Conservation (phyloP, 1,140 invertebrate species). For the Brachionus calyciflorus region DNA sequence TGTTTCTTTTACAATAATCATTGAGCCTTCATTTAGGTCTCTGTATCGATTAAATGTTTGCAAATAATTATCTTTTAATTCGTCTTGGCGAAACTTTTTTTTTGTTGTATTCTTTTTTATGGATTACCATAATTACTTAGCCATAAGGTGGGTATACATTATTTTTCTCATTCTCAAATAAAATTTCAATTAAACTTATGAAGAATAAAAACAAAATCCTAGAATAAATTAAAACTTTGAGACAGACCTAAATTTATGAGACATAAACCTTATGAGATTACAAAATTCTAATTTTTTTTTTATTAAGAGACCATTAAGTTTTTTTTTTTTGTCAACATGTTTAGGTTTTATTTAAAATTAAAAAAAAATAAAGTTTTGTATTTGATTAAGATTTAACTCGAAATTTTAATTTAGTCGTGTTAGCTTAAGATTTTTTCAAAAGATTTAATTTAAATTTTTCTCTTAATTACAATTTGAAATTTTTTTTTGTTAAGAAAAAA, state of each 20-base stretch:
- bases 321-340: slow-evolving; percentile 22
- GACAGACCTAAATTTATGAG: slow-evolving; percentile 27
- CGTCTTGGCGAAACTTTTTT: background rate
- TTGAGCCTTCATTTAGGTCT: background rate
- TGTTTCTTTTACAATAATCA: background rate
- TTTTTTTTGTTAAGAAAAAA: too few species aligned
- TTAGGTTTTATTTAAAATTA: too few species aligned
- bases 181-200: too few species aligned
- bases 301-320: background rate
- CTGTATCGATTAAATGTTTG: slow-evolving; percentile 23
- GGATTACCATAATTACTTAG: too few species aligned
- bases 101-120: background rate
- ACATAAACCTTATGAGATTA: slow-evolving; percentile 27
- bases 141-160: too few species aligned
- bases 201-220: background rate
- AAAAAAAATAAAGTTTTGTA: background rate
- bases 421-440: background rate
- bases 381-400: slow-evolving; percentile 20
- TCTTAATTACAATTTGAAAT: too few species aligned
- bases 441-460: too few species aligned
- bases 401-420: slow-evolving; percentile 28
- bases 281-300: background rate
- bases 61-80: slow-evolving; percentile 19
- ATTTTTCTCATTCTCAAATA: too few species aligned
- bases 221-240: background rate